Percentiles rank a stretch among this genome's conserved stretches.
Conservation (phyloP, 2,113 vertebrate genomes). For the Montifringilla adamsi region DNA sequence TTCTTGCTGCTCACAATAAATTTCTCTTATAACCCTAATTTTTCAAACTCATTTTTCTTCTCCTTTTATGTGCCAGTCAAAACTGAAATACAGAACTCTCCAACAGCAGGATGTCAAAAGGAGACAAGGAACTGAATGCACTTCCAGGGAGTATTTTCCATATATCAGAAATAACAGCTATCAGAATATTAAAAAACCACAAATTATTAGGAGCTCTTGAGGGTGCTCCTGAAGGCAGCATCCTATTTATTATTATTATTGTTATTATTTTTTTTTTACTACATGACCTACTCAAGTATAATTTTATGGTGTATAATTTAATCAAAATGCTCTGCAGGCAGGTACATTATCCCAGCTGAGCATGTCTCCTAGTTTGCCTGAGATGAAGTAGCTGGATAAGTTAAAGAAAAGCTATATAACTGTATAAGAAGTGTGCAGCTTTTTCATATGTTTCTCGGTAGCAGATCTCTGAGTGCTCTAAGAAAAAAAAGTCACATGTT, state of each 20-base stretch:
- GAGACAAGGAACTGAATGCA: not conserved
- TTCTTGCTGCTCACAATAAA: not conserved
- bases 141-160: not conserved
- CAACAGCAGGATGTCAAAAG: not conserved
- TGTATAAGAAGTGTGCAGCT: not conserved
- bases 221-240: not conserved
- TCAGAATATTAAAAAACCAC: not conserved
- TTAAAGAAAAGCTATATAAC: slow-evolving; percentile 27
- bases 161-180: not conserved
- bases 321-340: slow-evolving; percentile 27
- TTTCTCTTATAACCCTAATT: not conserved
- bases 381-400: not conserved
- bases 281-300: not conserved
- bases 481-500: not conserved
- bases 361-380: not conserved
- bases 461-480: not conserved
- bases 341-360: slow-evolving; percentile 19
- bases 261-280: not conserved
- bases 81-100: not conserved
- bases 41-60: not conserved
- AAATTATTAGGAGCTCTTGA: not conserved
- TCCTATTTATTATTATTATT: not conserved
- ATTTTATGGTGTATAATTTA: slow-evolving; percentile 31
- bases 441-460: not conserved
- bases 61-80: not conserved